Evolutionary conservation across 2,113 vertebrate genomes (phyloP), one percentile per base, ranked within the genome.

Genomic region (Gallinago paraguaiae): DNA sequence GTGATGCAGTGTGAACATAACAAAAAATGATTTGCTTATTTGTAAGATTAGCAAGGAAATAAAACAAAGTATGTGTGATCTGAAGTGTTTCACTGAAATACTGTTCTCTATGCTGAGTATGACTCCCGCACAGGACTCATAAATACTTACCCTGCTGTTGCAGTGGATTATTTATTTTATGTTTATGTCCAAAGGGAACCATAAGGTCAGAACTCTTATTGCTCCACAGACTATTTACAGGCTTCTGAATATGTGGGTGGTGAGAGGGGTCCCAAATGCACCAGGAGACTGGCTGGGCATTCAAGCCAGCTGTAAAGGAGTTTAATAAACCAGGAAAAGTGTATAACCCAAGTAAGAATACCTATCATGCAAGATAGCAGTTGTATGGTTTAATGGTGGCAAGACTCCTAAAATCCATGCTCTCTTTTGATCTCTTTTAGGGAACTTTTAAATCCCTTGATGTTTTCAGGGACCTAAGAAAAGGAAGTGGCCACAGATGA

Each of bases 41-140:
- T 88, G 61, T 50, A 87, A 77, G 70, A 90, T 83, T 76, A 81
- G 19, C 63, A 86, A 83, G 45, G n/a, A 90, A 95, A 74, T 79
- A 83, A 91, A 94, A 48, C 35, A 83, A 95, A 90, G 23, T 24
- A 20, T 86, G 43, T 67, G 27, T 60, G 45, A 85, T 80, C 74
- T 93, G 71, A 86, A 95, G 67, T n/a, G 46, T 86, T 97, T 88
- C 35, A 57, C 51, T 93, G 92, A 90, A 95, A 77, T 93, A 94
- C 64, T 93, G 33, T 48, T 93, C 83, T 61, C 35, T 64, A 8
- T 60, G 43, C 24, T 90, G 86, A 88, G 82, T 95, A 48, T 71
- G 61, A 68, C 65, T 93, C 57, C 48, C 7, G 4, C 46, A 53
- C 10, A 78, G 13, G 82, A 76, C 61, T 75, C 86, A 48, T 93